These are phyloP conservation scores for Dendrolimus punctatus DNA, from an alignment of 1,140 invertebrate species.

Conservation along the genomic window DNA sequence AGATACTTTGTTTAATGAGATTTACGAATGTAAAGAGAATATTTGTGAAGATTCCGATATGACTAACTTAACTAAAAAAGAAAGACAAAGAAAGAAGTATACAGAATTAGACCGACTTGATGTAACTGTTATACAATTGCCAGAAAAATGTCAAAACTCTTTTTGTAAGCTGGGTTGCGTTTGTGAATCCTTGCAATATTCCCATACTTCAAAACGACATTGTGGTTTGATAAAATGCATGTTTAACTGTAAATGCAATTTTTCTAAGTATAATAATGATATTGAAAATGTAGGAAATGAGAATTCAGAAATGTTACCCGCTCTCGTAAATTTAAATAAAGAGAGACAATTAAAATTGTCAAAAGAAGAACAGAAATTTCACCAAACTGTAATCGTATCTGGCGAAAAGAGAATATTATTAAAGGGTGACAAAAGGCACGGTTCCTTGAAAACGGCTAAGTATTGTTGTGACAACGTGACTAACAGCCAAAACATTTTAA, in stretches of 20 bases:
- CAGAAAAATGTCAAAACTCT: constrained; percentile 38
- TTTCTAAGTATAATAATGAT: constrained; percentile 31
- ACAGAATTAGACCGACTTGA: constrained; percentile 49
- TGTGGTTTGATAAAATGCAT: constrained; percentile 52
- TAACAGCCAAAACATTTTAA: too few species aligned
- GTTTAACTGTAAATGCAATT: constrained; percentile 56
- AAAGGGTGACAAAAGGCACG: constrained; percentile 43
- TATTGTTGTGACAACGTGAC: constrained; percentile 33
- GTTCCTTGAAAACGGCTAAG: constrained; percentile 35
- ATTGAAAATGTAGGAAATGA: constrained; percentile 21
- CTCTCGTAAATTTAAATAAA: constrained; percentile 37
- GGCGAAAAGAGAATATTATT: constrained; percentile 52
- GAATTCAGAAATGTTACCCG: constrained; percentile 32
- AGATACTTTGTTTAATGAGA: constrained; percentile 33
- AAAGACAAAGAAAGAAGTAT: constrained; percentile 45
- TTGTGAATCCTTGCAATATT: constrained; percentile 42
- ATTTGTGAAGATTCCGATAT: neutral
- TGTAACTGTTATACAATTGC: constrained; percentile 51
- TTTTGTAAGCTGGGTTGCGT: constrained; percentile 52
- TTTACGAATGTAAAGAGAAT: constrained; percentile 24
- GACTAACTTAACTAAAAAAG: constrained; percentile 14
- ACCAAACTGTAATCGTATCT: constrained; percentile 53
- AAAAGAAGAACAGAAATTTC: constrained; percentile 63
- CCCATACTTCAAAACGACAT: constrained; percentile 41
- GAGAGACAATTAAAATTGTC: constrained; percentile 37